Base-by-base conservation (phyloP, 2,113 vertebrate species). In the Epinephelus fuscoguttatus region DNA sequence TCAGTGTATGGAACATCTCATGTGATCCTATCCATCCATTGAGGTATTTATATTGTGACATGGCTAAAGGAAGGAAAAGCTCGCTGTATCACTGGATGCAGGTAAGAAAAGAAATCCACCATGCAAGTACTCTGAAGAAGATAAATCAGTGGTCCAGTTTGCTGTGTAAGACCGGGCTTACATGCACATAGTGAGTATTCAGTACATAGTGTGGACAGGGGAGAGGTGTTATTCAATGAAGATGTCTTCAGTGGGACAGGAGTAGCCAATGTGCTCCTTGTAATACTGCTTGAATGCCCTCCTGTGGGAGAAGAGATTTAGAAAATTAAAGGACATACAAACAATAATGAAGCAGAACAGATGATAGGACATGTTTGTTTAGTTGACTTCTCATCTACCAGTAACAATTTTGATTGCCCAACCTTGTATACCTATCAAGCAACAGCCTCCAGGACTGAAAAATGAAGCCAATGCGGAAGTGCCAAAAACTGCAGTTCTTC, bases 221-320 rank as follows among this genome's bases (percentile, higher is more conserved):
- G 18, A 78, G 84, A 74, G 80, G 56, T 70, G 81, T 90, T 97
- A 99, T 93, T 99, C 98, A 93, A 99, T 95, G 94, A 99, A 99
- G 95, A 99, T 99, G 91, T 99, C 98, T 88, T 99, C 98, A 7
- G 98, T 99, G 87, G 98, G 98, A 94, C 98, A 99, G 0, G 98
- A 98, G 91, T 97, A 99, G 84, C 99, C 96, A 90, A 99, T 95
- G 74, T 98, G 96, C 91, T 99, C 97, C 95, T 98, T 99, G 95
- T 98, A 99, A 95, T 97, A 99, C 82, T 98, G 97, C 93, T 98
- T 97, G 90, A 99, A 99, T 3, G 98, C 98, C 88, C 95, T 97
- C 96, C 98, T 99, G 93, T 82, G 90, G 74, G 27, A 68, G 74
- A 61, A 47, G 47, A 66, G 30, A 42, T 1, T 55, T 3, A 61